These are phyloP conservation scores for Choloepus hoffmanni DNA, from an alignment of 2,113 vertebrate species.

Conservation along the genomic window DNA sequence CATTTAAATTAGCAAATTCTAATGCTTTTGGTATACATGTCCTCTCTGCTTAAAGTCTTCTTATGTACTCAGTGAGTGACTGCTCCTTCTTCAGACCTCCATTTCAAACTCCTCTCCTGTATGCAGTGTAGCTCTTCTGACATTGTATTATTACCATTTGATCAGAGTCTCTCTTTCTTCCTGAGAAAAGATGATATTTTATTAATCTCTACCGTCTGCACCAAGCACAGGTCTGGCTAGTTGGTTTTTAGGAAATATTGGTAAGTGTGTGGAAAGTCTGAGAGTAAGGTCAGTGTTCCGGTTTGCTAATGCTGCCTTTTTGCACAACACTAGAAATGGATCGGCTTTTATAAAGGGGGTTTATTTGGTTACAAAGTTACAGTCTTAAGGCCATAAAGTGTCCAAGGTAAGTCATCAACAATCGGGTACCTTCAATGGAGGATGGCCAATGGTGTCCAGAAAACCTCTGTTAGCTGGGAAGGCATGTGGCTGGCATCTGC, in stretches of 20 bases:
- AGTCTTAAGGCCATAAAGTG: too few relatives aligned
- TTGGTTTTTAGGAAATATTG: not conserved
- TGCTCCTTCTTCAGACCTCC: not conserved
- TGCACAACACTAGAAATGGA: too few relatives aligned
- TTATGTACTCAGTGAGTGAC: not conserved
- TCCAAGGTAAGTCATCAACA: too few relatives aligned
- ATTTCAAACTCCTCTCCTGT: not conserved
- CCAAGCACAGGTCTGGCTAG: not conserved
- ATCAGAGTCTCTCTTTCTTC: not conserved
- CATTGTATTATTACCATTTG: conserved; percentile 5
- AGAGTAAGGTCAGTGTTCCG: not conserved
- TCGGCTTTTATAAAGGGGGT: too few relatives aligned
- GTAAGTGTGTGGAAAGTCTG: not conserved
- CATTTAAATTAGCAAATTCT: not conserved
- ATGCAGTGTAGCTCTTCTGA: not conserved
- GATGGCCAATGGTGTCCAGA: too few relatives aligned
- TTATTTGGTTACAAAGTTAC: too few relatives aligned
- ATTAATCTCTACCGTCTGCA: not conserved
- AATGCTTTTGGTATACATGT: not conserved
- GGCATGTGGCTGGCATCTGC: too few relatives aligned
- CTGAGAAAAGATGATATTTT: not conserved
- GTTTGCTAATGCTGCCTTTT: too few relatives aligned
- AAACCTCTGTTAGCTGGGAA: too few relatives aligned
- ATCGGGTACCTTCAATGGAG: too few relatives aligned
- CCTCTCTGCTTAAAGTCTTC: not conserved